A percentile compares a stretch with the other conserved stretches of the same genome.
phyloP scores from a whole-genome alignment of 2,113 vertebrate species.

The Cyphomyrus discorhynchus region DNA sequence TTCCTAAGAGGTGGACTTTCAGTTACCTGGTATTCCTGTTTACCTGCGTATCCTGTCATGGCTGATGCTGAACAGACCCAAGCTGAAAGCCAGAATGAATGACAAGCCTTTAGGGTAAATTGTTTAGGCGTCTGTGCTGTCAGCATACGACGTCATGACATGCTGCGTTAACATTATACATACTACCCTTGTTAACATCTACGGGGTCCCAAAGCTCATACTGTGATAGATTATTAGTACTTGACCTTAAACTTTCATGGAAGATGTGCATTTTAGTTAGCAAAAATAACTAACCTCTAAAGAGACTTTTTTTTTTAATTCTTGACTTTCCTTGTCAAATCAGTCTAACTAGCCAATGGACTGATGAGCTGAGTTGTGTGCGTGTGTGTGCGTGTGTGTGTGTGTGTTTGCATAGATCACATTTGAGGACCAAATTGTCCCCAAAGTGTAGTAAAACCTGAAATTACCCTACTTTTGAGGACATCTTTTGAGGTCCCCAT shows the following conservation, averaged over 20 bases:
- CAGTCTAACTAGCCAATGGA: neutral
- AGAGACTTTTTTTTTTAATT: neutral
- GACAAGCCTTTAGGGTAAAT: conserved; percentile 52
- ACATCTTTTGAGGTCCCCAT: too few relatives aligned
- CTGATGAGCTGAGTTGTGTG: neutral
- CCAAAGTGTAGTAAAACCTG: too few relatives aligned
- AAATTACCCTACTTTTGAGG: too few relatives aligned
- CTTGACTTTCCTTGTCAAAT: neutral
- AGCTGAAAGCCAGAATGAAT: conserved; percentile 54
- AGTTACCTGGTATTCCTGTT: conserved; percentile 29
- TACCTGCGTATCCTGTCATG: conserved; percentile 49
- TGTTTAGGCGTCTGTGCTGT: conserved; percentile 52
- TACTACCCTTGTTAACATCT: neutral
- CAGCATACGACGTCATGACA: neutral
- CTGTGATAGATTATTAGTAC: neutral
- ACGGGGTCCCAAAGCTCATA: neutral
- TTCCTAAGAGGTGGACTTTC: conserved; percentile 24
- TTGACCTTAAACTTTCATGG: neutral
- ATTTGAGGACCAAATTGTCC: too few relatives aligned
- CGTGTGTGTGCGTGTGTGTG: too few relatives aligned
- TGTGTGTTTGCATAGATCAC: too few relatives aligned
- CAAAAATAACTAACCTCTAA: neutral
- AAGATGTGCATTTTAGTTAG: neutral
- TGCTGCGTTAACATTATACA: neutral
- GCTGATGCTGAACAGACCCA: conserved; percentile 58